Conservation (phyloP, 2,797 vertebrate species). For the Toxotes lorentzi region DNA sequence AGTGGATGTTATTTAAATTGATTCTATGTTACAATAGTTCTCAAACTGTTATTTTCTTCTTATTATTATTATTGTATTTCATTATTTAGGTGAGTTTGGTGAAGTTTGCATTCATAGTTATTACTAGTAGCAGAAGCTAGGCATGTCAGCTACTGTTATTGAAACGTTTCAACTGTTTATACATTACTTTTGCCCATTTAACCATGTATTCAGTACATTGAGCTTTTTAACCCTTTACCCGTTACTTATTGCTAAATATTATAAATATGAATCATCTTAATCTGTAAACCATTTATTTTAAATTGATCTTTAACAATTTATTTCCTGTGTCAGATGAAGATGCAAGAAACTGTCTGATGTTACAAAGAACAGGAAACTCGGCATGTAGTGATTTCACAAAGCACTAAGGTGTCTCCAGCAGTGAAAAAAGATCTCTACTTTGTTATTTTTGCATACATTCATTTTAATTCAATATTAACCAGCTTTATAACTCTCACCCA, state of each 20-base stretch:
- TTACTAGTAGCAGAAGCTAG: background rate
- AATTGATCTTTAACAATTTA: background rate
- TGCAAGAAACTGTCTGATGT: background rate
- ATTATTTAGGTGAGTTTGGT: too few relatives aligned
- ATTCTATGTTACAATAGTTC: background rate
- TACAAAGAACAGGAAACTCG: background rate
- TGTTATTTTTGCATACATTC: background rate
- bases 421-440: background rate
- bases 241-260: too few relatives aligned
- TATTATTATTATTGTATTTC: too few relatives aligned
- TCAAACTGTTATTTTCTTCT: background rate
- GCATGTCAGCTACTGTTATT: background rate
- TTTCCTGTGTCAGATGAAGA: background rate
- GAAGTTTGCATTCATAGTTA: too few relatives aligned
- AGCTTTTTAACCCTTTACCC: background rate
- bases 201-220: too few relatives aligned
- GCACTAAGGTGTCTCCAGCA: background rate
- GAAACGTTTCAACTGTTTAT: background rate
- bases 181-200: background rate
- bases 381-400: background rate
- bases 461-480: background rate
- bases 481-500: conserved; percentile 55
- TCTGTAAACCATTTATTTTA: background rate
- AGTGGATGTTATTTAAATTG: background rate
- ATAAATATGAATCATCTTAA: too few relatives aligned